A percentile compares a stretch with the other conserved stretches of the same genome.
Conservation (phyloP, 2,797 vertebrate species). For the Otolemur crassicaudatus region DNA sequence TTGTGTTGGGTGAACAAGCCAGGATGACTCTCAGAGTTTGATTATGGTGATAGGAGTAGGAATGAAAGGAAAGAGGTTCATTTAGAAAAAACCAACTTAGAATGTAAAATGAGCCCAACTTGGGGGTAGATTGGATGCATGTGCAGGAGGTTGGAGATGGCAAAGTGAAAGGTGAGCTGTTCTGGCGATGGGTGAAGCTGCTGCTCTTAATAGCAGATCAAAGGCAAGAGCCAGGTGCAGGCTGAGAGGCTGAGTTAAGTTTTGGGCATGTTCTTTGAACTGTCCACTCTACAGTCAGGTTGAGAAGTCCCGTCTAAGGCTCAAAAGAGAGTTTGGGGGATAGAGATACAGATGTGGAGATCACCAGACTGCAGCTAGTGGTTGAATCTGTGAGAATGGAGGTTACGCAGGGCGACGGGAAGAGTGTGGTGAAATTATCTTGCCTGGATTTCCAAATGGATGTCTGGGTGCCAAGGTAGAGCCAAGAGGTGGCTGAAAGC, state of each 20-base stretch:
- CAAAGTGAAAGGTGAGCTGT: background rate
- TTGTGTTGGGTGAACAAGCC: background rate
- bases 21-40: background rate
- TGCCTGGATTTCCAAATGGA: background rate
- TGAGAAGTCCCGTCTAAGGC: background rate
- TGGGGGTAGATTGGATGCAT: background rate
- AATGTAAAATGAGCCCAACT: background rate
- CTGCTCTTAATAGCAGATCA: background rate
- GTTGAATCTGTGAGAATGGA: background rate
- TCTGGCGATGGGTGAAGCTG: background rate
- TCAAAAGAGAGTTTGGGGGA: background rate
- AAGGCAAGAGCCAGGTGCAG: background rate
- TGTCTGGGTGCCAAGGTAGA: background rate
- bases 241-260: background rate
- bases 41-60: background rate
- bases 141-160: background rate
- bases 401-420: background rate
- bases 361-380: background rate
- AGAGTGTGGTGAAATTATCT: background rate
- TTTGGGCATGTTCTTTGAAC: background rate
- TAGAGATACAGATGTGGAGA: background rate
- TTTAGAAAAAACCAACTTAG: background rate
- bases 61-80: background rate
- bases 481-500: background rate
- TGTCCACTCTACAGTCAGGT: background rate